Conservation (phyloP, 1,140 invertebrate genomes). For the Aplysia californica region DNA sequence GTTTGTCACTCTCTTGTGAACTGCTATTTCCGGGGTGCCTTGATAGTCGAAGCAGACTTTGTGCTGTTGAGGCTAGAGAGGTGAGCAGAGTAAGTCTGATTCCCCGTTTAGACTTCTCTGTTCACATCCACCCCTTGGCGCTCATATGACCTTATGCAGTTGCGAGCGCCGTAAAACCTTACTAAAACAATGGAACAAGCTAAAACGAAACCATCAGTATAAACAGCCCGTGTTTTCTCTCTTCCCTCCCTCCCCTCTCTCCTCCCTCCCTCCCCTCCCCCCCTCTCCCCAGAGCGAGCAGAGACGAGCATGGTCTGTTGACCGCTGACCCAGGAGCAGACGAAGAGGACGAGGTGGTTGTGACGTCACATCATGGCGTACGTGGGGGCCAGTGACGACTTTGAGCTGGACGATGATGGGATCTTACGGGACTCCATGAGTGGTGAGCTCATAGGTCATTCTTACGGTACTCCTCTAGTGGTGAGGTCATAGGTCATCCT, state of each 20-base stretch:
- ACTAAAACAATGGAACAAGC: neutral
- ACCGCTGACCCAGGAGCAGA: constrained; percentile 94
- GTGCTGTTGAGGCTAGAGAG: too few species aligned
- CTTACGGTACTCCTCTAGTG: neutral
- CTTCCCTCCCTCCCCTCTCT: neutral
- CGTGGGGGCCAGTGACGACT: constrained; percentile 53
- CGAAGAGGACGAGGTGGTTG: constrained; percentile 80
- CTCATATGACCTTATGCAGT: too few species aligned
- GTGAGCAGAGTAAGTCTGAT: too few species aligned
- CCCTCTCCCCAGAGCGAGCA: constrained; percentile 77
- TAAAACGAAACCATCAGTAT: neutral
- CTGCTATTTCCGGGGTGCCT: too few species aligned
- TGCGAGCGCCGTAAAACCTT: too few species aligned
- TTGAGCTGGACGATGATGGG: constrained; percentile 59
- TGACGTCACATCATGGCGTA: constrained; percentile 46
- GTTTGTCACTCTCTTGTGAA: too few species aligned
- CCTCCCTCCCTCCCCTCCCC: neutral
- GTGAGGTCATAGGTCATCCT: neutral
- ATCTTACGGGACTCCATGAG: constrained; percentile 53
- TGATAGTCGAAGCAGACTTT: too few species aligned
- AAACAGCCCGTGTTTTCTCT: neutral
- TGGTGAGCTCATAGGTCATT: constrained; percentile 26
- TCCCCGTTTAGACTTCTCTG: too few species aligned
- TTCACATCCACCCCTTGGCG: too few species aligned
- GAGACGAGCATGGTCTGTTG: constrained; percentile 84